These are phyloP conservation scores for Ptilodon capucinus DNA, from an alignment of 2,888 invertebrate species.

Conservation along the genomic window DNA sequence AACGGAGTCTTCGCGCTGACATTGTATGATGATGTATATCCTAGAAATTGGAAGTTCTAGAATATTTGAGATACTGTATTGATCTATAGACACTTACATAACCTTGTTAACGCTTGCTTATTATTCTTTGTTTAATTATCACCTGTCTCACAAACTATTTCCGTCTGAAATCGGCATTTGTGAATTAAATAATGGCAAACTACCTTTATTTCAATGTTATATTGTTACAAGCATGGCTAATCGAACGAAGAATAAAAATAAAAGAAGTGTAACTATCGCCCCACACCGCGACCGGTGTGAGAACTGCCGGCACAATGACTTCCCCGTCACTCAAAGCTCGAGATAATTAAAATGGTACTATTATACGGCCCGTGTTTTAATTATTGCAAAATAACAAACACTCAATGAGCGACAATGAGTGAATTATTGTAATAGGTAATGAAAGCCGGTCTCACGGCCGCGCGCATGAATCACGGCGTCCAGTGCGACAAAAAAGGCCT, in stretches of 20 bases:
- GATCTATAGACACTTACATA: too few species aligned
- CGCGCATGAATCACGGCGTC: constrained; percentile 34
- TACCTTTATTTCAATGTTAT: too few species aligned
- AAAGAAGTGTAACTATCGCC: background rate
- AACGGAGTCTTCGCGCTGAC: constrained; percentile 48
- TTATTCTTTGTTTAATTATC: too few species aligned
- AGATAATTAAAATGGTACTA: constrained; percentile 24
- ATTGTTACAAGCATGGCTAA: background rate
- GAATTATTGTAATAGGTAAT: constrained; percentile 45
- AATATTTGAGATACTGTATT: too few species aligned
- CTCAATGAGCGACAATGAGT: constrained; percentile 33
- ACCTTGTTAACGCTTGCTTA: too few species aligned
- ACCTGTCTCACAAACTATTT: too few species aligned
- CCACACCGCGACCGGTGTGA: background rate
- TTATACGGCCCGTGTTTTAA: constrained; percentile 27
- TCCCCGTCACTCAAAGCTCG: background rate
- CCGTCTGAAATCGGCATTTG: background rate
- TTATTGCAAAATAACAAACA: constrained; percentile 34
- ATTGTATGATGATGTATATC: too few species aligned
- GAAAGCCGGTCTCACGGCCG: constrained; percentile 35
- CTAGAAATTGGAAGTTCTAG: too few species aligned
- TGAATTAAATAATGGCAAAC: too few species aligned
- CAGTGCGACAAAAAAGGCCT: constrained; percentile 39
- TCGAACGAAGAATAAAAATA: background rate
- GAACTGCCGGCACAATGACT: background rate